Base-by-base conservation (phyloP, 2,888 invertebrate species). In the Dione juno region DNA sequence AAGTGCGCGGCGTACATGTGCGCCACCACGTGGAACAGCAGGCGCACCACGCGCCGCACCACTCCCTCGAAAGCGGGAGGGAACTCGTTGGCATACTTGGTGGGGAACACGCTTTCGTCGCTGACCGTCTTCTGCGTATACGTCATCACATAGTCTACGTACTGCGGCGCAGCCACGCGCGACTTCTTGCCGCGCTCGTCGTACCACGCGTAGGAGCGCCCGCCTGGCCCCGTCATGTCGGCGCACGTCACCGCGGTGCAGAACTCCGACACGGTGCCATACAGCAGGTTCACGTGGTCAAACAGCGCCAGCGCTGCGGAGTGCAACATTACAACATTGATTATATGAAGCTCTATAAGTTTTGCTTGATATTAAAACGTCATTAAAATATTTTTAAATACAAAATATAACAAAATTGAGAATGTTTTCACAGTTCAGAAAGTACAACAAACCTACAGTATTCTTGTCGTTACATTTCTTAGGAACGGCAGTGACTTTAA, bases 181-280 rank as follows among this genome's bases (percentile, higher is more conserved):
- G 97, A 97, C 94, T 99, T 99, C 94, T 99, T 99, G 81, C 99
- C 99, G 94, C 98, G 98, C 92, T 99, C 99, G 94, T 99, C 99
- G 94, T 98, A 97, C 99, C 99, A 99, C 84, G 97, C 96, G 95
- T 99, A 99, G 88, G 97, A 96, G 94, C 99, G 98, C 86, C 97
- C 97, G 88, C 97, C 97, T 76, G 99, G 99, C 84, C 98, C 99
- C 84, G 97, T 96, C 99, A 99, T 99, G 93, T 98, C 98, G 77
- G 98, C 96, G 94, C 99, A 99, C 83, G 96, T 96, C 79, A 97
- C 97, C 91, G 97, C 96, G 85, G 98, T 98, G 95, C 99, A 99
- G 95, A 98, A 99, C 95, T 99, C 99, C 83, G 99, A 98, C 94
- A 99, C 96, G 80, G 98, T 97, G 90, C 99, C 99, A 94, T 99